These are phyloP conservation scores for Lordiphosa collinella DNA, from an alignment of 1,140 invertebrate species.

Conservation along the genomic window DNA sequence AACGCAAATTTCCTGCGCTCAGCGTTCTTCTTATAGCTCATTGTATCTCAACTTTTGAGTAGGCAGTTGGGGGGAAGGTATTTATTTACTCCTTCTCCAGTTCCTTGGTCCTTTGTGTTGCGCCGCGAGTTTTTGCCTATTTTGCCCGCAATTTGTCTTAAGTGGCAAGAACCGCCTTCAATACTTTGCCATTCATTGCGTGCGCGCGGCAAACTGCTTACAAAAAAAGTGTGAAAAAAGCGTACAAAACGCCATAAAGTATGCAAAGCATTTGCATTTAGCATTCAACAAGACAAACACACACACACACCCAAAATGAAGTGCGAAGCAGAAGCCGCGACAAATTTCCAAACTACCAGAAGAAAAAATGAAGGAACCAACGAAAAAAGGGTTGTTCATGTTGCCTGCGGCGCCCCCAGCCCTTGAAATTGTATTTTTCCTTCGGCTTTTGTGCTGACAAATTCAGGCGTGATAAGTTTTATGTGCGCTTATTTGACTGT, in stretches of 20 bases:
- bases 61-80: slow-evolving; percentile 3
- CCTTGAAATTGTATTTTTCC: slow-evolving; percentile 13
- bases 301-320: slow-evolving; percentile 60
- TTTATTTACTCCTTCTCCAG: slow-evolving; percentile 32
- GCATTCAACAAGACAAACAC: slow-evolving; percentile 77
- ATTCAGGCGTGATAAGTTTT: slow-evolving; percentile 78
- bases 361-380: slow-evolving; percentile 22
- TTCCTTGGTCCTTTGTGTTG: slow-evolving; percentile 1
- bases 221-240: slow-evolving; percentile 51
- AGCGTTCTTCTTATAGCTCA: slow-evolving; percentile 39
- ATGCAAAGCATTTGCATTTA: slow-evolving; percentile 79
- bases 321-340: slow-evolving; percentile 72
- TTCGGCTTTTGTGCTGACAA: slow-evolving; percentile 74
- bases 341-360: slow-evolving; percentile 59
- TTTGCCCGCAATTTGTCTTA: slow-evolving; percentile 77
- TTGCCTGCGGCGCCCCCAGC: slow-evolving; percentile 3
- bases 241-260: slow-evolving; percentile 72
- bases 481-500: slow-evolving; percentile 77
- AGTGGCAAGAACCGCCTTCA: slow-evolving; percentile 54
- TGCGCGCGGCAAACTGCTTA: slow-evolving; percentile 29
- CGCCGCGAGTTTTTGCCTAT: slow-evolving; percentile 35
- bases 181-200: slow-evolving; percentile 30
- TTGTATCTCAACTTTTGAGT: slow-evolving; percentile 54
- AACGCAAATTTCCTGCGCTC: slow-evolving; percentile 47
- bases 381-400: slow-evolving; percentile 51